Conservation (phyloP, 2,113 vertebrate species). For the Alces alces region DNA sequence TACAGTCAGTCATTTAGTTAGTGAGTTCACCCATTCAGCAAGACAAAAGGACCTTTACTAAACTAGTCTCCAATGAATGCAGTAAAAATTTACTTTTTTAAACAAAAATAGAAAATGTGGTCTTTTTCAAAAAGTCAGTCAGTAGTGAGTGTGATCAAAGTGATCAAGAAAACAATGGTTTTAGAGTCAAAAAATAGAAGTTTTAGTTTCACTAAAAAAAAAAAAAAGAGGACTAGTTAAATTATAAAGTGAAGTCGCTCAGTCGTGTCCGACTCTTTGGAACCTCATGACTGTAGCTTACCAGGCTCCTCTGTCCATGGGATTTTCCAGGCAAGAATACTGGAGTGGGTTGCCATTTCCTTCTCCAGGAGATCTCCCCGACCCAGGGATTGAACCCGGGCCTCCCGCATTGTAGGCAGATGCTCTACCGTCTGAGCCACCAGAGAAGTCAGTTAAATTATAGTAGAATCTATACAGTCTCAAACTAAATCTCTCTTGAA, state of each 20-base stretch:
- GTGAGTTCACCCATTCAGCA: not conserved
- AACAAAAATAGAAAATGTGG: not conserved
- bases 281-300: not conserved
- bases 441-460: not conserved
- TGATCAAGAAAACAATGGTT: not conserved
- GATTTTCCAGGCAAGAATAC: not conserved
- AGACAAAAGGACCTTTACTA: not conserved
- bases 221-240: not conserved
- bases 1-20: not conserved
- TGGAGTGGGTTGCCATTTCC: not conserved
- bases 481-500: not conserved
- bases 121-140: constrained; percentile 16
- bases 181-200: not conserved
- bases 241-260: not conserved
- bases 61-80: not conserved
- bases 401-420: not conserved
- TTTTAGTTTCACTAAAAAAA: not conserved
- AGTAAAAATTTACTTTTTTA: not conserved
- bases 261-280: not conserved
- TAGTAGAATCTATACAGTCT: not conserved
- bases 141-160: not conserved
- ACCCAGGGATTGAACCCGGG: not conserved
- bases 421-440: not conserved
- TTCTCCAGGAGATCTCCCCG: not conserved
- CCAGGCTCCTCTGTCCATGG: not conserved